Percentiles rank a stretch among this genome's conserved stretches.
phyloP scores from a whole-genome alignment of 2,888 invertebrate species.

The Timandra comae region DNA sequence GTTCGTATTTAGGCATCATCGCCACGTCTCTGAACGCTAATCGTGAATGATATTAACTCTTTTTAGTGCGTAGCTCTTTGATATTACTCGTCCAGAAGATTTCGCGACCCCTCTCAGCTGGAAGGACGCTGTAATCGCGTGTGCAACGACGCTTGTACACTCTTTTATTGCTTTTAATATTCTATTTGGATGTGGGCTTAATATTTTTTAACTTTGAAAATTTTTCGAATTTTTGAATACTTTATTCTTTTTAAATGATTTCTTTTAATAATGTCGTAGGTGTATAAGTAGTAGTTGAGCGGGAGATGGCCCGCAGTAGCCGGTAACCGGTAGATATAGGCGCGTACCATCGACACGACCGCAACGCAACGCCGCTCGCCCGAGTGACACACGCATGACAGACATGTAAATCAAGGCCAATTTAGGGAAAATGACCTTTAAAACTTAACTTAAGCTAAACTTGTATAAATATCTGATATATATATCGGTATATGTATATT shows the following conservation, averaged over 20 bases:
- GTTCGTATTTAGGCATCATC: conserved; percentile 29
- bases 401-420: conserved; percentile 70
- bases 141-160: conserved; percentile 38
- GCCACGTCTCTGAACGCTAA: conserved; percentile 46
- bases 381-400: conserved; percentile 59
- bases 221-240: conserved; percentile 38
- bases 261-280: conserved; percentile 60
- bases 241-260: conserved; percentile 54
- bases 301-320: conserved; percentile 23
- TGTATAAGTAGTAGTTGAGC: conserved; percentile 18
- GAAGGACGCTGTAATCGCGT: conserved; percentile 36
- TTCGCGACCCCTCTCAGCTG: conserved; percentile 46
- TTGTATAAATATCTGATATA: conserved; percentile 77
- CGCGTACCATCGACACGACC: conserved; percentile 17
- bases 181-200: conserved; percentile 72
- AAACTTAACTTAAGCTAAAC: conserved; percentile 76
- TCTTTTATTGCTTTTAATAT: conserved; percentile 57
- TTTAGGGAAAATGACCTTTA: conserved; percentile 72
- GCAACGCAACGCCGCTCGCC: conserved; percentile 24
- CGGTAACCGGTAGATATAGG: conserved; percentile 11
- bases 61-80: conserved; percentile 28
- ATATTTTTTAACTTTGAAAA: conserved; percentile 25
- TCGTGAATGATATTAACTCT: conserved; percentile 14
- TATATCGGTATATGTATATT: conserved; percentile 76
- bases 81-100: conserved; percentile 34